Evolutionary conservation across 2,113 vertebrate species (phyloP).

Genomic region (Pithys albifrons): DNA sequence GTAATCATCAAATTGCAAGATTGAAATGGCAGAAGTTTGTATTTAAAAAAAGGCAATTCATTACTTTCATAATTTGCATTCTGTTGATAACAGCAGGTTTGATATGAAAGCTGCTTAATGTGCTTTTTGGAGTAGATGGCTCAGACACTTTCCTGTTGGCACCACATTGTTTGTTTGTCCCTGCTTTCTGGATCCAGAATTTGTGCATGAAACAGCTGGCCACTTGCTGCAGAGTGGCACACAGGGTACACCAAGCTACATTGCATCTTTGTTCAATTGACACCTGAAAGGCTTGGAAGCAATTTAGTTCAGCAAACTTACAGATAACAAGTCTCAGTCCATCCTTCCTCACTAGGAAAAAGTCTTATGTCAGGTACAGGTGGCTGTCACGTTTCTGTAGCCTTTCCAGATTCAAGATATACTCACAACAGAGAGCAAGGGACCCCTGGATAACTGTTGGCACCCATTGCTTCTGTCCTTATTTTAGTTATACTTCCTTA

Average conservation of each 20-base stretch:
- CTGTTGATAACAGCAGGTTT: background rate
- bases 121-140: background rate
- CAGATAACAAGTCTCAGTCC: background rate
- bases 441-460: background rate
- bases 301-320: background rate
- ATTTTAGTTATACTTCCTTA: background rate
- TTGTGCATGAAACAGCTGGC: background rate
- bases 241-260: background rate
- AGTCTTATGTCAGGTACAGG: background rate
- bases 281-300: background rate
- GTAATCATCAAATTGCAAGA: background rate
- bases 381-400: background rate
- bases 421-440: background rate
- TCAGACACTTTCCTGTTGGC: background rate
- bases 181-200: background rate
- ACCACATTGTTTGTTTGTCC: background rate
- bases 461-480: background rate
- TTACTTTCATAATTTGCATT: background rate
- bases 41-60: background rate
- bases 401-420: background rate
- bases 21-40: background rate
- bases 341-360: background rate
- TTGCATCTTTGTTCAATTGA: background rate
- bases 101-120: background rate
- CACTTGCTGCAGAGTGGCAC: background rate